Evolutionary conservation across 2,113 vertebrate species (phyloP).

Genomic region (Lagopus muta): DNA sequence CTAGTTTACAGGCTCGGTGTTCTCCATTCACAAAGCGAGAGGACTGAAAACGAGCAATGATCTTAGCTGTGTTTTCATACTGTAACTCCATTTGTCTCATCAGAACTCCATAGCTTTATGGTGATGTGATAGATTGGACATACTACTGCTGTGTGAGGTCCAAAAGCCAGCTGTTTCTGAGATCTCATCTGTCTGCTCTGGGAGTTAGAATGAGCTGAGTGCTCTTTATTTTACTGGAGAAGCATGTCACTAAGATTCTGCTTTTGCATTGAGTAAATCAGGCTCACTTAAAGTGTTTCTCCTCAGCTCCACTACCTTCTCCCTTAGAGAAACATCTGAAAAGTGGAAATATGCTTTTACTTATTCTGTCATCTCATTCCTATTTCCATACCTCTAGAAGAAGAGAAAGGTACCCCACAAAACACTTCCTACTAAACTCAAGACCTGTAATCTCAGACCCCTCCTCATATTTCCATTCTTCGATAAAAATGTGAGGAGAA

Average conservation of each 20-base stretch:
- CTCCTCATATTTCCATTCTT: background rate
- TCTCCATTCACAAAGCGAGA: background rate
- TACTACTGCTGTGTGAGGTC: background rate
- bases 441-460: background rate
- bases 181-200: fast-evolving
- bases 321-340: background rate
- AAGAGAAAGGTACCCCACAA: background rate
- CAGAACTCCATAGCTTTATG: background rate
- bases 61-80: background rate
- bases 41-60: background rate
- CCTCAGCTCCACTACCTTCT: background rate
- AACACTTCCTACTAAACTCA: background rate
- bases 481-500: background rate
- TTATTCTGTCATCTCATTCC: background rate
- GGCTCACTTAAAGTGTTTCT: background rate
- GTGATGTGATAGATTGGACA: background rate
- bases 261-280: background rate
- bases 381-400: background rate
- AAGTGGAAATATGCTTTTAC: background rate
- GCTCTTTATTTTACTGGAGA: background rate
- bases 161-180: background rate
- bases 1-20: background rate
- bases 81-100: background rate
- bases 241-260: background rate
- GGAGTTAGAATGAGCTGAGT: background rate